Evolutionary conservation across 2,888 invertebrate species (phyloP).

Genomic region (Acanthoscelides obtectus): DNA sequence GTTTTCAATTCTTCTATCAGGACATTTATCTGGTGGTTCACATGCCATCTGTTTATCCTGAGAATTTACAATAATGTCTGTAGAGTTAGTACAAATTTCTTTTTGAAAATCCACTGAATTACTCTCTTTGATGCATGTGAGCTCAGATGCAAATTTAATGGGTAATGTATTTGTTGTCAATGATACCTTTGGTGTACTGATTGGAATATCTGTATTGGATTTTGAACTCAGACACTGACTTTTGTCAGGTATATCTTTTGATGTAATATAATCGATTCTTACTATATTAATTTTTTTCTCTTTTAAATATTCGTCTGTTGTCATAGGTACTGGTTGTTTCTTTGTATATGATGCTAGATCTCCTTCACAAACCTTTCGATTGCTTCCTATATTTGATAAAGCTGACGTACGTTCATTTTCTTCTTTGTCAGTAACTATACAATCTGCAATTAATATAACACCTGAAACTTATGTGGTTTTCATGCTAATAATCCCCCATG

Average conservation of each 20-base stretch:
- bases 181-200: background rate
- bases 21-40: background rate
- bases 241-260: background rate
- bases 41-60: background rate
- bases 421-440: background rate
- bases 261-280: slow-evolving; percentile 15
- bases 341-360: slow-evolving; percentile 7
- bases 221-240: background rate
- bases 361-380: background rate
- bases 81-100: background rate
- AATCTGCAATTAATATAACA: no score
- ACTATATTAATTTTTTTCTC: slow-evolving; percentile 19
- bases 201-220: background rate
- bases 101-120: background rate
- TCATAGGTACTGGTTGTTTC: slow-evolving; percentile 8
- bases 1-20: background rate
- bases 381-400: background rate
- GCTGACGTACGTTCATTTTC: background rate
- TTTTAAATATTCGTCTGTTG: slow-evolving; percentile 18
- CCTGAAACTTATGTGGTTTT: no score
- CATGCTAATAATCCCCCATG: no score
- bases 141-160: background rate
- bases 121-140: background rate
- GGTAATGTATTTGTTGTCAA: background rate
- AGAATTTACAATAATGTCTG: background rate